phyloP scores from a whole-genome alignment of 2,113 vertebrate species.

The Megalops atlanticus region DNA sequence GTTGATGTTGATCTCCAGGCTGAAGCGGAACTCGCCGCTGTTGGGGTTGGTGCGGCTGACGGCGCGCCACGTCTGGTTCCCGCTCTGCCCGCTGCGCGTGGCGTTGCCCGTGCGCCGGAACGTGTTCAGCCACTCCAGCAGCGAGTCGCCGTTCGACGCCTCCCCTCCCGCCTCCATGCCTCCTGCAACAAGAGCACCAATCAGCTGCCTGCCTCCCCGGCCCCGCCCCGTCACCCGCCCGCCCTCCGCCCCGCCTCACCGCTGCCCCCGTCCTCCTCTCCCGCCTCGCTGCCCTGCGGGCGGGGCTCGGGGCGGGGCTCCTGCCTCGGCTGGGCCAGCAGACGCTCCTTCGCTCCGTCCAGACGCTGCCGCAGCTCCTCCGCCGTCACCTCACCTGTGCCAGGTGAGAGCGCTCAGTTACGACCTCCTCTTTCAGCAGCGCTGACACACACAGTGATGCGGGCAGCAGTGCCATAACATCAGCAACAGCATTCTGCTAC shows the following conservation, averaged over 20 bases:
- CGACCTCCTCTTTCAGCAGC: too few species aligned
- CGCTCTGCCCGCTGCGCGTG: slow-evolving; percentile 89
- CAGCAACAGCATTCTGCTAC: too few species aligned
- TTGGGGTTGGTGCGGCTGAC: slow-evolving; percentile 92
- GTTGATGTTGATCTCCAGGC: slow-evolving; percentile 94
- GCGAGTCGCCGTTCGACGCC: slow-evolving; percentile 80
- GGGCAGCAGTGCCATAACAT: too few species aligned
- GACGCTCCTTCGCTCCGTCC: slow-evolving; percentile 82
- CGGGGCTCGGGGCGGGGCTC: slow-evolving; percentile 65
- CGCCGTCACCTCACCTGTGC: slow-evolving; percentile 88
- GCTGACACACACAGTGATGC: too few species aligned
- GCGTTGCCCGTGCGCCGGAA: slow-evolving; percentile 89
- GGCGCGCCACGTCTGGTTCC: slow-evolving; percentile 93
- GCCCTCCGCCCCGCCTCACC: slow-evolving; percentile 37
- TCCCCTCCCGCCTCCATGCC: slow-evolving; percentile 74
- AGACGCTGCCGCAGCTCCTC: slow-evolving; percentile 89
- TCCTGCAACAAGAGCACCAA: slow-evolving; percentile 66
- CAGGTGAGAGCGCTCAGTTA: too few species aligned
- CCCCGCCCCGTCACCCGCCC: slow-evolving; percentile 41
- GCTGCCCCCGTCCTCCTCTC: slow-evolving; percentile 66
- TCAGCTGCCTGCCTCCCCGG: slow-evolving; percentile 37
- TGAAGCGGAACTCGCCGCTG: slow-evolving; percentile 92
- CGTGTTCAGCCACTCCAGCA: slow-evolving; percentile 89
- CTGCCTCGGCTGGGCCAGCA: slow-evolving; percentile 74
- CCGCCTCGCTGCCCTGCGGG: slow-evolving; percentile 63